These are phyloP conservation scores for Momotus momota DNA, from an alignment of 2,797 vertebrate species.

Conservation along the genomic window DNA sequence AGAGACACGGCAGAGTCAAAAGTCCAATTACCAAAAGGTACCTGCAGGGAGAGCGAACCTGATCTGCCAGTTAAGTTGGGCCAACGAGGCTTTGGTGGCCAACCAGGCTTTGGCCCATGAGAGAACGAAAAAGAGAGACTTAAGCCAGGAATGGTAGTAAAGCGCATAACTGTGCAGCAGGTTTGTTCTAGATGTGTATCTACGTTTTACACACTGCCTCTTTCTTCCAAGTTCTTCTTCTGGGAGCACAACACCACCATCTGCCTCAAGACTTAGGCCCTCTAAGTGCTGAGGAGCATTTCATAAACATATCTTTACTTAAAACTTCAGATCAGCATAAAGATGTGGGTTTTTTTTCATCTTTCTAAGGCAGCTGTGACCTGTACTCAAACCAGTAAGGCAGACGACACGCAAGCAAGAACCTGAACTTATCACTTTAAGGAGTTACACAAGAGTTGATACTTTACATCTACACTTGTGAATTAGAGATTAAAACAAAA, in stretches of 20 bases:
- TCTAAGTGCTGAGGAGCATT: neutral
- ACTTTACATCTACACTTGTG: neutral
- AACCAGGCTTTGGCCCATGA: neutral
- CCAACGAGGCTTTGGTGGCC: neutral
- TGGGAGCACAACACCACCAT: neutral
- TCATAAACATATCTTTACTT: neutral
- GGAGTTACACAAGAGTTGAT: neutral
- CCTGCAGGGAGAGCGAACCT: neutral
- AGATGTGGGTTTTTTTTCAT: neutral
- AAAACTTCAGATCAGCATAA: neutral
- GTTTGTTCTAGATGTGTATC: neutral
- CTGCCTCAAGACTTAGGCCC: neutral
- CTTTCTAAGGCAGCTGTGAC: neutral
- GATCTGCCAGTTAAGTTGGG: neutral
- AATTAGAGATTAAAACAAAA: neutral
- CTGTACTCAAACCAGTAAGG: neutral
- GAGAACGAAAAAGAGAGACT: neutral
- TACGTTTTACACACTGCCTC: neutral
- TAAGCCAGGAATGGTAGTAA: neutral
- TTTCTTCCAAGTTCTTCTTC: neutral
- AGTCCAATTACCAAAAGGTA: neutral
- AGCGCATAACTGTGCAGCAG: fast-evolving
- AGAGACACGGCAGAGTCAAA: neutral
- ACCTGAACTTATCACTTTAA: neutral
- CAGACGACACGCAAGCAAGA: neutral